Evolutionary conservation across 1,140 invertebrate genomes (phyloP), one percentile per base, ranked within the genome.

Genomic region (Adoxophyes honmai): DNA sequence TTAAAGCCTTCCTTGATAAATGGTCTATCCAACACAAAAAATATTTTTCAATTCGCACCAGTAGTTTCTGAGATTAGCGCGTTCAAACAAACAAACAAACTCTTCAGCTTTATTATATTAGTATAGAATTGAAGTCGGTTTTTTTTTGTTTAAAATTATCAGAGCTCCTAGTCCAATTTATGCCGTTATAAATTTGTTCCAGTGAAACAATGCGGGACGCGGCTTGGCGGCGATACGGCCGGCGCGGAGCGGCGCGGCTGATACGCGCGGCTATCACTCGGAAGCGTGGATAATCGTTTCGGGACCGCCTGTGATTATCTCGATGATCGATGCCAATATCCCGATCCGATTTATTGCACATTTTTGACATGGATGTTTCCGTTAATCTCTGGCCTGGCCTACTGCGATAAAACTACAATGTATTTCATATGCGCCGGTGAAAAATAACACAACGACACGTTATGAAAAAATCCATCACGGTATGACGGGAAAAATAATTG

Each of bases 261-360:
- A 28, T 28, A 28, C 21, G 21, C 21, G 21, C 58, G 60, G 55
- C 59, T 68, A 73, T 73, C 69, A 36, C 35, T 16, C 61, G 62
- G 56, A 59, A 59, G 60, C 57, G 69, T 65, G 72, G 66, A 77
- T 57, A 73, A 75, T 78, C 63, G 64, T 66, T 66, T 57, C 36
- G 57, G 55, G 55, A 61, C 70, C 62, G 66, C 60, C 61, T 44
- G 64, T 61, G 72, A 78, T 82, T 75, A 76, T 78, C 62, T 71
- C 62, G 55, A 48, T 55, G 57, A 60, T 67, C 56, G 48, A 70
- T 53, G 68, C 57, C 34, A 54, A 60, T 73, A 69, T 69, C 52
- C 55, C 64, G 64, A 67, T 68, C 53, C 60, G 54, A 67, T 53
- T 65, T 66, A 70, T 71, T 62, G 62, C 44, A 34, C 16, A 66